Base-by-base conservation (phyloP, 1,140 invertebrate genomes). In the Diachasma alloeum region DNA sequence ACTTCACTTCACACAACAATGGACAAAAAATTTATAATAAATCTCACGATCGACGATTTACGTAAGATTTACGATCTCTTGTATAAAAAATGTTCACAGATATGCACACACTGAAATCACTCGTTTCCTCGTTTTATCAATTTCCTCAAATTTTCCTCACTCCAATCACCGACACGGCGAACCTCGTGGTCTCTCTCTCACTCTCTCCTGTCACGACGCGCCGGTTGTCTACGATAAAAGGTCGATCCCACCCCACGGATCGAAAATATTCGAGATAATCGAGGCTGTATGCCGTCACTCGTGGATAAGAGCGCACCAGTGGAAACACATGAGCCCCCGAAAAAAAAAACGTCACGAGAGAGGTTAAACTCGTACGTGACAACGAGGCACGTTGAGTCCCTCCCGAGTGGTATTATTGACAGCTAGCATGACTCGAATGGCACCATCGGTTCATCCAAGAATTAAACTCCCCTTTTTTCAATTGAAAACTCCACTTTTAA, bases 51-150 rank as follows among this genome's bases (percentile, higher is more conserved):
- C n/a, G 6, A 26, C 24, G 13, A 68, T 68, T n/a, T n/a, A 37
- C 26, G 10, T 68, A 17, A 1, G 4, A 19, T 26, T 2, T 63
- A 17, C 22, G 4, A 19, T 26, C 10, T 63, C 4, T 63, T 39
- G 11, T 68, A 37, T 68, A 68, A 68, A 68, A 68, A 68, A 68
- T n/a, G 66, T 4, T 37, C 66, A 39, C n/a, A 68, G 66, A 68
- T 68, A 68, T 68, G 66, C 36, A 68, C 36, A 68, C 66, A 39
- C 63, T 2, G 6, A 31, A 59, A 63, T 63, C 59, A 63, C 59
- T 63, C 31, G 2, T 15, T 0, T 68, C 31, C 17, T 68, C n/a
- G 2, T 2, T 68, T 68, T 68, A 9, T 68, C 24, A 36, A 13
- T 37, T 68, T 68, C 39, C 66, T 39, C n/a, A 6, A 37, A 68